Base-by-base conservation (phyloP, 2,888 invertebrate genomes). In the Mycalesis mineus region DNA sequence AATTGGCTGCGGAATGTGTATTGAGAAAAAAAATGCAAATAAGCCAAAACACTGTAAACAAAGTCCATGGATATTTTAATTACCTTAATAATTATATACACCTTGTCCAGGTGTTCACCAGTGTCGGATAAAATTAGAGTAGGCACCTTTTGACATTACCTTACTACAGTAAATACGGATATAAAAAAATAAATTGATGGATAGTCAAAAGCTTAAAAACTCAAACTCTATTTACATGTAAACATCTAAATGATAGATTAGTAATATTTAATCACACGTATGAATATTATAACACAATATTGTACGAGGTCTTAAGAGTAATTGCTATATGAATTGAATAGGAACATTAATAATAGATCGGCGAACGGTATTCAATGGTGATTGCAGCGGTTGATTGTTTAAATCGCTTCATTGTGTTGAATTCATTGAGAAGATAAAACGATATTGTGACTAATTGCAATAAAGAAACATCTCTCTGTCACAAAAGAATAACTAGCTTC, bases 271-370 rank as follows among this genome's bases (percentile, higher is more conserved):
- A 22, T 22, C 22, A 22, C 5, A 22, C 5, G 22, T 22, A 22
- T 22, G 22, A 22, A 42, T 17, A 22, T 42, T 1, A 47, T 47
- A 17, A 36, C 39, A 17, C n/a, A 22, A 51, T 50, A 29, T 37
- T 42, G 50, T 42, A 40, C 31, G 17, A 7, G n/a, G 29, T 22
- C 45, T 29, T 44, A 57, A 50, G 49, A 57, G 57, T 50, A 62
- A 63, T 65, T 63, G 55, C 58, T 59, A 45, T 49, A 58, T 48
- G 47, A 61, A 64, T 60, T 60, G 60, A 61, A 63, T 67, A 56
- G 59, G 44, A 47, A 57, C 60, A 62, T 63, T 60, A 61, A 64
- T 64, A 56, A 62, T 55, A 64, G 57, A 60, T 64, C 61, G 52
- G 63, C 52, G 58, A 55, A 58, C 55, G 55, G 42, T 50, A 55